Evolutionary conservation across 2,113 vertebrate genomes (phyloP), one percentile per base, ranked within the genome.

Genomic region (Dendrocopos noguchii): DNA sequence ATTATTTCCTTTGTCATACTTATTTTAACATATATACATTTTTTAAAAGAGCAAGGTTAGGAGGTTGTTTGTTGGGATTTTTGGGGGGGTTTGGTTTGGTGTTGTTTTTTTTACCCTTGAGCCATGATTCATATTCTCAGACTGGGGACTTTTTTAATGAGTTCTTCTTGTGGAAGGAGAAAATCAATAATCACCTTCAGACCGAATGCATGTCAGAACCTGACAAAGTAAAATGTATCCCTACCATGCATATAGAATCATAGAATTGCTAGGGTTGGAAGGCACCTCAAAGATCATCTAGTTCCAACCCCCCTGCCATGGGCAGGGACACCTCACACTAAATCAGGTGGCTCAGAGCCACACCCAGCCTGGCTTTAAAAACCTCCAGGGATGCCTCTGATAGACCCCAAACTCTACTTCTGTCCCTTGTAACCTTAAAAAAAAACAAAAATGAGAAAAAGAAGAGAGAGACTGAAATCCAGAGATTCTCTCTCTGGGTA

Each of bases 141-240:
- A 3, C 77, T 72, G 31, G 15, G 18, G 8, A 3, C 3, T 14
- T 34, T 86, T 81, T 63, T 78, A 44, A 76, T 68, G 1, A 31
- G 73, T 74, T 84, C 67, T 81, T 79, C 57, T 83, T 84, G 39
- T 71, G 53, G n/a, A 90, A 66, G 52, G 52, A 95, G 70, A 84
- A 93, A 88, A 87, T 95, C 86, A 83, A 85, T 87, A 81, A 60
- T 66, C 33, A 39, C 42, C 21, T 90, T 85, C 81, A 93, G 78
- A 93, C 87, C 56, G 57, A 89, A 84, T 64, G 31, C 73, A 47
- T 73, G 68, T 87, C 61, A 83, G 75, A 92, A 93, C 68, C 47
- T 83, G 73, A 86, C 7, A 14, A 34, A 78, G 27, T 74, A 81
- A 93, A 94, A 94, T 55, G 52, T 64, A 94, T 76, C 56, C 36